Evolutionary conservation across 2,888 invertebrate genomes (phyloP), one percentile per base, ranked within the genome.

Genomic region (Athrips mouffetella): DNA sequence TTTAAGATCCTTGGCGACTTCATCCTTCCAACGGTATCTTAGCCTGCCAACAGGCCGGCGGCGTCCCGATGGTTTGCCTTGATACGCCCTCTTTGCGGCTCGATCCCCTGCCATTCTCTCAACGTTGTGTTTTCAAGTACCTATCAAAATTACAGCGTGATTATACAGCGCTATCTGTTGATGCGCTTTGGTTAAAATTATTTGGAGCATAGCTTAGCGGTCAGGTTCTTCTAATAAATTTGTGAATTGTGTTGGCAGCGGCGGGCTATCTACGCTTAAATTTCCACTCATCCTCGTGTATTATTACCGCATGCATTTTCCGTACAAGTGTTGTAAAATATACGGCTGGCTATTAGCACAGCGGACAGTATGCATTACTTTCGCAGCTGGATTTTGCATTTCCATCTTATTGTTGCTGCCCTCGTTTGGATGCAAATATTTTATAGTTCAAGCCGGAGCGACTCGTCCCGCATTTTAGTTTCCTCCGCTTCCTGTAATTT

Each of bases 401-500:
- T 80, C 75, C 74, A 80, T 83, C 76, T 78, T 82, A 80, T 81
- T 82, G 81, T 81, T 73, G 67, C 69, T 64, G 70, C 61, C 70
- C 81, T 80, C 77, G 78, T 84, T 83, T 82, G 69, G 74, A 83
- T 82, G 82, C 83, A 82, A 84, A 83, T 85, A 80, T 81, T 80
- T 79, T 76, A 81, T 73, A 80, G 76, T 81, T 80, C 70, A 74
- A 77, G 73, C 76, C 66, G 63, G 66, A 65, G 70, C 70, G 65
- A 67, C 59, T 70, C 67, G 70, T 65, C 70, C 69, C 68, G 71
- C 68, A 69, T 78, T 80, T 77, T 76, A 77, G 75, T 75, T 75
- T 76, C 74, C 73, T 76, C 78, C 67, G 69, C 69, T 75, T 80
- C 73, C 76, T 74, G 74, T 78, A 76, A 79, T 82, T 80, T 75